Base-by-base conservation (phyloP, 2,113 vertebrate species). In the Notechis scutatus region DNA sequence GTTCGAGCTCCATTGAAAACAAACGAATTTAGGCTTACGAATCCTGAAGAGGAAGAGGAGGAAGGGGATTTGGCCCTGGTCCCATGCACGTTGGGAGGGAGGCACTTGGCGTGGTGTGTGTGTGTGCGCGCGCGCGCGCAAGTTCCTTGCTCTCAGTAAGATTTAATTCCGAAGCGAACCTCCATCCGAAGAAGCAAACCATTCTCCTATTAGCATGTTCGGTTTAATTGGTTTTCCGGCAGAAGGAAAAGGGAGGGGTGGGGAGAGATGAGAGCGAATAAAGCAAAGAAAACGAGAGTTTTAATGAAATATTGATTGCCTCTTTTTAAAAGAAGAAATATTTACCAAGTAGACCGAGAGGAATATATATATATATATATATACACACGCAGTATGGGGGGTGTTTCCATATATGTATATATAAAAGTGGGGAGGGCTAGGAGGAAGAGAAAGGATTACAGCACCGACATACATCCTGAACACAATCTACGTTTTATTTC, bases 401-500 rank as follows among this genome's bases (percentile, higher is more conserved):
- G 47, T 24, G 21, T 59, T 59, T 59, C 56, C 56, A 23, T 59
- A 1, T 59, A 9, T 3, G 56, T 59, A 21, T 92, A 10, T 55
- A 85, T 50, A 24, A 91, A 90, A 94, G 90, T 52, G 94, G 92
- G 92, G 74, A 11, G 6, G n/a, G n/a, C 8, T 64, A 29, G 10
- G 7, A 50, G 91, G 55, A 15, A 55, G 94, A 95, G 95, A 47
- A 96, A 96, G 91, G 95, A 93, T 86, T 61, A 95, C 94, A 96
- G 91, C 47, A 88, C 2, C 94, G 95, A 94, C 85, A 93, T 92
- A 93, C 50, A 93, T 97, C 96, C 96, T 98, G 97, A 98, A 98
- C 98, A 98, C 97, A 98, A 97, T 98, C 97, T 97, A 98, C 97
- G 98, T 97, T 98, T 99, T 99, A 99, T 99, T 99, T 98, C 98